phyloP scores from a whole-genome alignment of 2,113 vertebrate genomes.

The Trematocara nigrifrons region DNA sequence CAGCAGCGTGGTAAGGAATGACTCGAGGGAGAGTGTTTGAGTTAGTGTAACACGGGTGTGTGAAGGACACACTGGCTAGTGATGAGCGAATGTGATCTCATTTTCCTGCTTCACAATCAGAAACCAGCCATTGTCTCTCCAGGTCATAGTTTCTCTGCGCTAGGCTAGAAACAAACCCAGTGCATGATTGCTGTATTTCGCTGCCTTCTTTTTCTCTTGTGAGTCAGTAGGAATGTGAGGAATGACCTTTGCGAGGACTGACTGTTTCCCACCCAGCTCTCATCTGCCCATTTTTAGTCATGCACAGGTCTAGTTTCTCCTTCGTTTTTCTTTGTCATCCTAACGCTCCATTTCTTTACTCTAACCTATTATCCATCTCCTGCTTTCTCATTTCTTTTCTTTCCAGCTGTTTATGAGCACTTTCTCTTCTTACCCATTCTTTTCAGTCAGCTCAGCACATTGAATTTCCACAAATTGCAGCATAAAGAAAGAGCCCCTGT shows the following conservation, averaged over 20 bases:
- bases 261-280: conserved; percentile 55
- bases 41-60: not conserved
- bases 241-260: conserved; percentile 53
- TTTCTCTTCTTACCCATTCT: conserved; percentile 8
- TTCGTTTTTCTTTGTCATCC: conserved; percentile 33
- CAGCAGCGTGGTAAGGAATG: conserved; percentile 9
- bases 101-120: not conserved
- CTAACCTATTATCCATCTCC: not conserved
- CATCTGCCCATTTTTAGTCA: conserved; percentile 73
- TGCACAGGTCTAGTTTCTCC: conserved; percentile 1
- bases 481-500: conserved; percentile 24
- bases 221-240: conserved; percentile 74
- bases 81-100: not conserved
- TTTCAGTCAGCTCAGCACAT: conserved; percentile 51
- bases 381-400: not conserved
- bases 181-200: conserved; percentile 3
- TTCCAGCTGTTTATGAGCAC: conserved; percentile 6
- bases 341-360: not conserved
- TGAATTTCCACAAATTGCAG: conserved; percentile 58
- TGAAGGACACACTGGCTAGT: not conserved
- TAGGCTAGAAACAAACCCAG: not conserved
- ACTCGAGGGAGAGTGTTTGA: conserved; percentile 9
- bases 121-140: not conserved
- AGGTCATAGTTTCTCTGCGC: not conserved
- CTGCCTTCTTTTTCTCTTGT: conserved; percentile 32